These are phyloP conservation scores for Crenichthys baileyi DNA, from an alignment of 2,797 vertebrate genomes.

Conservation along the genomic window DNA sequence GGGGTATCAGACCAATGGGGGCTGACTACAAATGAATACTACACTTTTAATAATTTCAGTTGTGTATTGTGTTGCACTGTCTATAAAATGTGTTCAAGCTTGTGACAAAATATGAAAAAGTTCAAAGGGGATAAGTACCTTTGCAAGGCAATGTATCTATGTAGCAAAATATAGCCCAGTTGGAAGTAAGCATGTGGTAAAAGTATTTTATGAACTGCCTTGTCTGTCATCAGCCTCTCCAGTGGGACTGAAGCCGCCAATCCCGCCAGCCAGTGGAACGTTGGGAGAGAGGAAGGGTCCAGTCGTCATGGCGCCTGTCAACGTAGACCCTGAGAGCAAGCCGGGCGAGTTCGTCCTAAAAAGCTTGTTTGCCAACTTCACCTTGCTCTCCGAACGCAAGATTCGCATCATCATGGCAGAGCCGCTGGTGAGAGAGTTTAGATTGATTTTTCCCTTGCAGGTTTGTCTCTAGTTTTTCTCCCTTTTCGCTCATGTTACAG, in stretches of 20 bases:
- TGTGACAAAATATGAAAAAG: background rate
- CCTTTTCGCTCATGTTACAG: constrained; percentile 25
- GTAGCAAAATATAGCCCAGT: background rate
- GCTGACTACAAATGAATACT: too few relatives aligned
- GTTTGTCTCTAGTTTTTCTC: background rate
- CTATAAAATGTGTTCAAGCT: background rate
- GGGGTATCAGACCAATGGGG: background rate
- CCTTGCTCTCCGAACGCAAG: constrained; percentile 93
- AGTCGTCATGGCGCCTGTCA: constrained; percentile 91
- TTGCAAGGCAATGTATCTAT: background rate
- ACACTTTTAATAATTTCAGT: background rate
- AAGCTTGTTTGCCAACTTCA: constrained; percentile 97
- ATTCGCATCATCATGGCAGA: constrained; percentile 98
- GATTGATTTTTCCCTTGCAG: background rate
- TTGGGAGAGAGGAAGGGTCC: constrained; percentile 76
- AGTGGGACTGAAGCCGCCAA: constrained; percentile 74
- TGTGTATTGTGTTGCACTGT: background rate
- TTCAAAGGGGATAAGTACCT: background rate
- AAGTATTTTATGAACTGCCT: background rate
- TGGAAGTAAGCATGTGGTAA: background rate
- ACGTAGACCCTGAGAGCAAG: constrained; percentile 95
- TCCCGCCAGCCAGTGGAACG: constrained; percentile 68
- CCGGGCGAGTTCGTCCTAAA: constrained; percentile 97
- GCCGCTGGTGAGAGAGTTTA: constrained; percentile 81
- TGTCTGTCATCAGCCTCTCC: constrained; percentile 69